Conservation (phyloP, 1,140 invertebrate genomes). For the Drosophila triauraria region DNA sequence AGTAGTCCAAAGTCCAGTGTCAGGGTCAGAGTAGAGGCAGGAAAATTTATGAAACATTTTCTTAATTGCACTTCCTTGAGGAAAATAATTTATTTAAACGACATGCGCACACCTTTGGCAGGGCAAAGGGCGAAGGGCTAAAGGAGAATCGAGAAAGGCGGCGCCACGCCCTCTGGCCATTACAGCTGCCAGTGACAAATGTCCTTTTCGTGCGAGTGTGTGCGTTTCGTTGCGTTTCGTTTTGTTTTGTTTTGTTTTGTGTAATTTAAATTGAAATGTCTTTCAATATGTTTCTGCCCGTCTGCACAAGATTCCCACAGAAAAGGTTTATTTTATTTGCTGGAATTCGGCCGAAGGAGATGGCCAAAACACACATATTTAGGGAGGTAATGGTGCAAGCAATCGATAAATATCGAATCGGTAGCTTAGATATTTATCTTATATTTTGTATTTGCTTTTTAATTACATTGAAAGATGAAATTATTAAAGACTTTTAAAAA, state of each 20-base stretch:
- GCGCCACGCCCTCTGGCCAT: constrained; percentile 8
- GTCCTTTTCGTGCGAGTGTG: constrained; percentile 11
- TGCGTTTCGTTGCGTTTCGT: not conserved
- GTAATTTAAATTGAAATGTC: constrained; percentile 63
- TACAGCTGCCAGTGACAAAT: constrained; percentile 44
- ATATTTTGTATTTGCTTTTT: not conserved
- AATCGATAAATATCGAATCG: not conserved
- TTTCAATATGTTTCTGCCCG: constrained; percentile 29
- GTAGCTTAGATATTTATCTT: too few relatives aligned
- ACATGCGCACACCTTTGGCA: constrained; percentile 74
- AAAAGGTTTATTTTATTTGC: constrained; percentile 1
- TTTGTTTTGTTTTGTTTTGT: constrained; percentile 23
- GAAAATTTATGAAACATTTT: constrained; percentile 84
- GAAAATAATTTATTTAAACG: constrained; percentile 85
- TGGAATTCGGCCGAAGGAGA: not conserved
- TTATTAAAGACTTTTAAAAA: not conserved
- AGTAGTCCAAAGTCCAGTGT: constrained; percentile 21
- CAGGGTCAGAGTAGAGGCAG: constrained; percentile 54
- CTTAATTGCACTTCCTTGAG: constrained; percentile 84
- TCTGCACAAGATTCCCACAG: not conserved
- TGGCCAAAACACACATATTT: not conserved
- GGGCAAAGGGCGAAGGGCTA: not conserved
- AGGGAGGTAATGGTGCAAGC: too few relatives aligned
- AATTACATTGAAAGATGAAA: not conserved
- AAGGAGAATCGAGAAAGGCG: constrained; percentile 1